Percentiles rank a stretch among this genome's conserved stretches.
Conservation (phyloP, 1,140 invertebrate genomes). For the Drosophila parvula region DNA sequence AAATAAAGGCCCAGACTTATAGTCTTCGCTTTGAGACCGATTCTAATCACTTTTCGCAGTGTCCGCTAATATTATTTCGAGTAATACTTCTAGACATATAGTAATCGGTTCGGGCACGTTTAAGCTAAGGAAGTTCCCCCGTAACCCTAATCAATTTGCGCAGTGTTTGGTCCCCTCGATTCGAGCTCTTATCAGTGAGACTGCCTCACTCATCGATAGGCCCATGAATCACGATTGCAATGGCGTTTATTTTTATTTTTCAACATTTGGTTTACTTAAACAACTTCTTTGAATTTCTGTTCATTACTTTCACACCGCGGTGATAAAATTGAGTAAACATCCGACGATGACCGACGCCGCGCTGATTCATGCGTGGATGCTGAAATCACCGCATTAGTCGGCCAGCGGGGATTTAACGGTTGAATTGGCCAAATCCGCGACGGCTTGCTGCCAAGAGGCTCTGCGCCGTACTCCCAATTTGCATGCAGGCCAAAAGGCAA, state of each 20-base stretch:
- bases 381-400: constrained; percentile 20
- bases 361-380: constrained; percentile 30
- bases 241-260: constrained; percentile 22
- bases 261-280: constrained; percentile 28
- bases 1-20: not conserved
- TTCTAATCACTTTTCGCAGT: not conserved
- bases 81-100: not conserved
- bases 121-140: not conserved
- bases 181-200: constrained; percentile 26
- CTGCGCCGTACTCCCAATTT: constrained; percentile 47
- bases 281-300: constrained; percentile 64
- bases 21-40: not conserved
- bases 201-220: constrained; percentile 39
- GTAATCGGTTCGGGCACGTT: not conserved
- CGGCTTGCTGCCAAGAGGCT: constrained; percentile 17
- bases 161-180: constrained; percentile 16
- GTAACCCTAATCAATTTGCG: constrained; percentile 32
- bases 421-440: constrained; percentile 24
- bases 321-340: constrained; percentile 70
- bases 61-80: not conserved
- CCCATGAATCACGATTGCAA: constrained; percentile 52
- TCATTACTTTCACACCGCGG: constrained; percentile 40
- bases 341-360: constrained; percentile 27
- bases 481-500: constrained; percentile 33
- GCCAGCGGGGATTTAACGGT: constrained; percentile 23